Conservation (phyloP, 2,113 vertebrate species). For the Mesitornis unicolor region DNA sequence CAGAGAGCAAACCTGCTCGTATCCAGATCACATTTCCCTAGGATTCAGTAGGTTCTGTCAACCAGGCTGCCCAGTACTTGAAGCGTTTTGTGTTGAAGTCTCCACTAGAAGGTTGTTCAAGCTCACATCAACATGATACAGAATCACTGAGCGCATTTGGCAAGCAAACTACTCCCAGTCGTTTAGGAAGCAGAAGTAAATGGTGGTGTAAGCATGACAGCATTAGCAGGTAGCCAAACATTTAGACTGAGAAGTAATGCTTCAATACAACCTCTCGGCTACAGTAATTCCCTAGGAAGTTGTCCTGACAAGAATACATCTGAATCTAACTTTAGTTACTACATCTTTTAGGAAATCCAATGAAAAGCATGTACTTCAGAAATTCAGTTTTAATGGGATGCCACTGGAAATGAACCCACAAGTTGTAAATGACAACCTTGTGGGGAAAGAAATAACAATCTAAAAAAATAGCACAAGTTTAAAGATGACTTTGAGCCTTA, state of each 20-base stretch:
- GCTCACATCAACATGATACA: not conserved
- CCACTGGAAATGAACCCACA: not conserved
- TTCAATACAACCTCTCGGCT: not conserved
- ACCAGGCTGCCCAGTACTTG: not conserved
- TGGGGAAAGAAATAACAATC: not conserved
- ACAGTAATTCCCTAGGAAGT: conserved; percentile 14
- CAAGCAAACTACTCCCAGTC: not conserved
- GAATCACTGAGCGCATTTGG: not conserved
- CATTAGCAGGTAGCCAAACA: not conserved
- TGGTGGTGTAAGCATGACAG: not conserved
- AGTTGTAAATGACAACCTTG: not conserved
- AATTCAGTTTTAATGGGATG: not conserved
- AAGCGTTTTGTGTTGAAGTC: not conserved
- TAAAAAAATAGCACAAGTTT: not conserved
- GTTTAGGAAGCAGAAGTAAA: not conserved
- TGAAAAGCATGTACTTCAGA: not conserved
- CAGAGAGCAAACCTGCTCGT: not conserved
- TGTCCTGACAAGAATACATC: not conserved
- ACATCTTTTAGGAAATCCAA: conserved; percentile 13
- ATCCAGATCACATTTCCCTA: not conserved
- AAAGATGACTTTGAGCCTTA: not conserved
- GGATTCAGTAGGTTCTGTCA: not conserved
- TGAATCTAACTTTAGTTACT: conserved; percentile 12
- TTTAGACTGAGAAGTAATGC: not conserved
- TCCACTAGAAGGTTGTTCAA: not conserved